phyloP scores from a whole-genome alignment of 2,113 vertebrate species.

The Pygathrix nemaeus region DNA sequence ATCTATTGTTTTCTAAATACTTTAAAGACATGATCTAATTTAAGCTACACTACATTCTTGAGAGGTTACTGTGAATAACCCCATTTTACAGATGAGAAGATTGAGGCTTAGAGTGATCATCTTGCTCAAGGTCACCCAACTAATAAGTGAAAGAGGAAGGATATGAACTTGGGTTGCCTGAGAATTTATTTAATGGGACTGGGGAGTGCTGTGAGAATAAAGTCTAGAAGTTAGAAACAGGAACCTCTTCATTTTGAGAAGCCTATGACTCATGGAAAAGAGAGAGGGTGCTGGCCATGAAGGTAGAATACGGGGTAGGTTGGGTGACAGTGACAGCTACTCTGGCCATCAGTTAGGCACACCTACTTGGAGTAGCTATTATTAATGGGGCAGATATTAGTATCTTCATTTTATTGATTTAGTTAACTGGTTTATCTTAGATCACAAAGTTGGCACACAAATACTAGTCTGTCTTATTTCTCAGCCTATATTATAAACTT shows the following conservation, averaged over 20 bases:
- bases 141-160: neutral
- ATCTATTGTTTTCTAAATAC: neutral
- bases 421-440: neutral
- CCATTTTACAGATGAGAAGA: neutral
- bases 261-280: neutral
- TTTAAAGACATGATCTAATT: neutral
- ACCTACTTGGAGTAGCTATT: neutral
- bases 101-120: neutral
- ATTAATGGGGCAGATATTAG: neutral
- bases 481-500: neutral
- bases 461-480: neutral
- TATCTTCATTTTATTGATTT: neutral
- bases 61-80: neutral
- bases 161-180: neutral
- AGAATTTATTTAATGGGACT: neutral
- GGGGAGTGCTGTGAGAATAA: neutral
- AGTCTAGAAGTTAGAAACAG: neutral
- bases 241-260: neutral
- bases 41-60: neutral
- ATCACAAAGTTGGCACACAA: neutral
- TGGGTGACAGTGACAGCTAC: neutral
- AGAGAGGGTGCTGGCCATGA: neutral
- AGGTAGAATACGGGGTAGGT: neutral
- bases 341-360: too few relatives aligned
- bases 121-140: neutral